Evolutionary conservation across 2,797 vertebrate genomes (phyloP).

Genomic region (Octomys mimax): DNA sequence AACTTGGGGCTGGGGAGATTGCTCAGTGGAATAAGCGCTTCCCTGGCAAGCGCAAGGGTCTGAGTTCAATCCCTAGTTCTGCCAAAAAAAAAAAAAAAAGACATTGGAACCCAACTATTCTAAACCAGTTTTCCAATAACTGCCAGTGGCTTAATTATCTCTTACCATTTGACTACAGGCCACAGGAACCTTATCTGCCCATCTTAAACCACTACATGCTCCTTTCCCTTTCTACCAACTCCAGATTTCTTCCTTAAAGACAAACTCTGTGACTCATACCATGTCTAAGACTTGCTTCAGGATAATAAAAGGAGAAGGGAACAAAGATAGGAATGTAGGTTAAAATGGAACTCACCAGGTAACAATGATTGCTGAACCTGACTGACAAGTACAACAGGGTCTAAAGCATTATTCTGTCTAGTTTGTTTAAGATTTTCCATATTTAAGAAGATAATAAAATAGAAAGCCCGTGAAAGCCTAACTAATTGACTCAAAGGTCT

Average conservation of each 20-base stretch:
- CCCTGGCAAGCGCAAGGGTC: too few species aligned
- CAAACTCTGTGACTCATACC: constrained; percentile 49
- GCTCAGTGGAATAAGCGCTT: too few species aligned
- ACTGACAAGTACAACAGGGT: constrained; percentile 7
- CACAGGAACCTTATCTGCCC: not conserved
- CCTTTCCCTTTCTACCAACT: constrained; percentile 5
- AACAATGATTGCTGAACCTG: not conserved
- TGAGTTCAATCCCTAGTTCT: too few species aligned
- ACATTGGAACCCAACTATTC: constrained; percentile 47
- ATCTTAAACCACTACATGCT: constrained; percentile 8
- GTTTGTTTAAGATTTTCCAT: constrained; percentile 51
- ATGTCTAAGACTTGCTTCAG: constrained; percentile 46
- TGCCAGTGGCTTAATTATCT: not conserved
- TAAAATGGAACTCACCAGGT: not conserved
- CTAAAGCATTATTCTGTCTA: constrained; percentile 25
- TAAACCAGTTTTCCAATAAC: constrained; percentile 53
- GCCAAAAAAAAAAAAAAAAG: too few species aligned
- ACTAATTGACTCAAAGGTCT: constrained; percentile 42
- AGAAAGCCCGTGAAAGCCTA: constrained; percentile 34
- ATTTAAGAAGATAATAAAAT: not conserved
- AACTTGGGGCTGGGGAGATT: too few species aligned
- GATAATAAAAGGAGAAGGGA: not conserved
- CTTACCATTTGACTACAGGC: constrained; percentile 22
- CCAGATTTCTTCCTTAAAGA: constrained; percentile 55
- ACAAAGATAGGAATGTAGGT: constrained; percentile 43